A percentile compares a stretch with the other conserved stretches of the same genome.
Conservation (phyloP, 1,140 invertebrate species). For the Littorina saxatilis region DNA sequence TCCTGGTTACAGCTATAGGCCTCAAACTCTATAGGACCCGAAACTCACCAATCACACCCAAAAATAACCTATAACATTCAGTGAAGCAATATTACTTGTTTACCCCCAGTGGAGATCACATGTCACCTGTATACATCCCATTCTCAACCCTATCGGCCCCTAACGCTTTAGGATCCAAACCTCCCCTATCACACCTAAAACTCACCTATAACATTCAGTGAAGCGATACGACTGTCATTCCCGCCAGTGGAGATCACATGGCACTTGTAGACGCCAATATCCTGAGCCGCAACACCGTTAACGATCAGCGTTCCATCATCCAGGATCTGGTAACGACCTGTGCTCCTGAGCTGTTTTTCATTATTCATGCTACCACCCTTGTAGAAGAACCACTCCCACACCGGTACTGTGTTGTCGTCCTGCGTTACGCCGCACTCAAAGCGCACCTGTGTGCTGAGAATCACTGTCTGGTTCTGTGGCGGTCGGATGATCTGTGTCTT, state of each 20-base stretch:
- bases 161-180: no score
- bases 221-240: slow-evolving; percentile 90
- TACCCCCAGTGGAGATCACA: no score
- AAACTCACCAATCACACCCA: no score
- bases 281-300: slow-evolving; percentile 75
- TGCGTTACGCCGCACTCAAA: slow-evolving; percentile 95
- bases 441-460: slow-evolving; percentile 92
- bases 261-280: slow-evolving; percentile 78
- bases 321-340: slow-evolving; percentile 55
- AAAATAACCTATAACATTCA: no score
- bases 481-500: slow-evolving; percentile 94
- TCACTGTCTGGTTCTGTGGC: slow-evolving; percentile 90
- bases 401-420: slow-evolving; percentile 92
- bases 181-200: no score
- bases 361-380: slow-evolving; percentile 25
- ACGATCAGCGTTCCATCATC: slow-evolving; percentile 77
- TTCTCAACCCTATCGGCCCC: no score
- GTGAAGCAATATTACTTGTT: no score
- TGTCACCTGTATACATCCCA: no score
- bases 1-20: no score
- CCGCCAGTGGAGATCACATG: slow-evolving; percentile 91
- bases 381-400: slow-evolving; percentile 88
- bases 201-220: slow-evolving; percentile 70
- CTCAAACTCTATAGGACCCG: no score
- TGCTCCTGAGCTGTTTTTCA: slow-evolving; percentile 36